These are phyloP conservation scores for Chironomus striatipennis DNA, from an alignment of 1,140 invertebrate genomes.

Conservation along the genomic window DNA sequence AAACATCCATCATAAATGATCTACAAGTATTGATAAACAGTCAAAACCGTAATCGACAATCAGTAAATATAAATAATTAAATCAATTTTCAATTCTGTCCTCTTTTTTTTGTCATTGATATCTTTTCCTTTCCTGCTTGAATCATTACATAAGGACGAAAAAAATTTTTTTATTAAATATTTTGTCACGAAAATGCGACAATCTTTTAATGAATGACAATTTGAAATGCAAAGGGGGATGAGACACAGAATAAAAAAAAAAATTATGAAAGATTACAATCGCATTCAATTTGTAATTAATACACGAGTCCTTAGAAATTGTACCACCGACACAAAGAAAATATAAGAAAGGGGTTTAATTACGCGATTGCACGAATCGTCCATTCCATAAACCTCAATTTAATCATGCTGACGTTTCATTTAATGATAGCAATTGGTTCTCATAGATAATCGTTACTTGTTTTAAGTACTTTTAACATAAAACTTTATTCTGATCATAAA, in stretches of 20 bases:
- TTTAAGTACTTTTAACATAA: not conserved
- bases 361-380: not conserved
- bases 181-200: not conserved
- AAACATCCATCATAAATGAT: no score
- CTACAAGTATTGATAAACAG: no score
- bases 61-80: constrained; percentile 2
- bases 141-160: not conserved
- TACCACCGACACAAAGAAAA: not conserved
- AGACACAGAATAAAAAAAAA: no score
- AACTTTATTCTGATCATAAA: constrained; percentile 2
- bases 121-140: no score
- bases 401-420: not conserved
- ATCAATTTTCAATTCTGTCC: not conserved
- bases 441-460: no score
- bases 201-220: not conserved
- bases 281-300: constrained; percentile 3
- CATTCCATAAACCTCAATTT: not conserved
- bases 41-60: not conserved
- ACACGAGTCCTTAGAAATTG: not conserved
- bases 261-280: not conserved
- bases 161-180: no score
- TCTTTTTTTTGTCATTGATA: not conserved
- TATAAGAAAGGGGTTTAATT: constrained; percentile 13
- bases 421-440: no score
- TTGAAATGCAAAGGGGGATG: no score